Base-by-base conservation (phyloP, 1,140 invertebrate species). In the Diabrotica virgifera region DNA sequence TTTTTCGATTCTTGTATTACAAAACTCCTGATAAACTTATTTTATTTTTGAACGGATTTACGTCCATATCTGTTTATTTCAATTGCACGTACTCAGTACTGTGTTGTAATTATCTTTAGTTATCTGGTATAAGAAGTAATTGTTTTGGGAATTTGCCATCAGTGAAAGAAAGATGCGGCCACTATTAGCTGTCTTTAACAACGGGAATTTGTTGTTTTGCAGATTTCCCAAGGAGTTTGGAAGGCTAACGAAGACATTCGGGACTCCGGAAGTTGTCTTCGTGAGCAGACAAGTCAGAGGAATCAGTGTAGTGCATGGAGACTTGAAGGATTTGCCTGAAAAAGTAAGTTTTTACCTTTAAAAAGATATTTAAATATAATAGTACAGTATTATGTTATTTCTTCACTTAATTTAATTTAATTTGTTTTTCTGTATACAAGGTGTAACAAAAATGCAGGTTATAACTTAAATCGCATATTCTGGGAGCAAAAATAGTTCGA, bases 341-440 rank as follows among this genome's bases (percentile, higher is more conserved):
- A 84, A 85, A 72, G 79, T 84, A 67, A 58, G 66, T 60, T 50
- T 8, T 13, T n/a, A n/a, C n/a, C n/a, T n/a, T n/a, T n/a, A n/a
- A n/a, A n/a, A n/a, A n/a, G n/a, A n/a, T n/a, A n/a, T 24, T 24
- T 24, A 24, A 24, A 24, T 24, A 24, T 1, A 24, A 24, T 4
- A 24, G 24, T 1, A 4, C 24, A 2, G 24, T 24, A 24, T 24
- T 24, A 24, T 24, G 24, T 24, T 24, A 24, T 2, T 24, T 24
- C 24, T 24, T 24, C 1, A 4, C 4, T 24, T 24, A 24, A 4
- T 24, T 24, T 24, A 24, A 24, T 24, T 24, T 24, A 24, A 24
- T 24, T 24, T 24, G 4, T n/a, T n/a, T n/a, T n/a, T n/a, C n/a
- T n/a, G n/a, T n/a, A n/a, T n/a, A n/a, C n/a, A n/a, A n/a, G n/a